These are phyloP conservation scores for Tetraneura akinire DNA, from an alignment of 1,140 invertebrate species.

Conservation along the genomic window DNA sequence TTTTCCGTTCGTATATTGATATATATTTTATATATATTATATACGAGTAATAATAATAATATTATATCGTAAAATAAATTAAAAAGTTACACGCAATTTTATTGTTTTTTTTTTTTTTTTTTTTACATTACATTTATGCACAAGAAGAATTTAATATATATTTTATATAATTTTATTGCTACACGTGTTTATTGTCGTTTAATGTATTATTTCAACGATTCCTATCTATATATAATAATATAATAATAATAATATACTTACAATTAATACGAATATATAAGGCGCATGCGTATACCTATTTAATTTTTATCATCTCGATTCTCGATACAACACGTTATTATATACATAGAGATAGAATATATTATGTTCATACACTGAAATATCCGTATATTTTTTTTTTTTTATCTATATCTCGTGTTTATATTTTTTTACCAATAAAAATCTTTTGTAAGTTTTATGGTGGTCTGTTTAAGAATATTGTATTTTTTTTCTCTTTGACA, in stretches of 20 bases:
- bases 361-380: neutral
- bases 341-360: neutral
- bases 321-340: slow-evolving; percentile 5
- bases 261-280: too few relatives aligned
- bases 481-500: neutral
- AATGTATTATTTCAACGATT: slow-evolving; percentile 41
- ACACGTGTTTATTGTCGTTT: slow-evolving; percentile 43
- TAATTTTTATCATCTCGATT: slow-evolving; percentile 31
- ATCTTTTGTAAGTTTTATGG: slow-evolving; percentile 17
- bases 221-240: neutral
- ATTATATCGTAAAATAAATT: slow-evolving; percentile 42
- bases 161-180: slow-evolving; percentile 38
- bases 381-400: too few relatives aligned
- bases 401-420: neutral
- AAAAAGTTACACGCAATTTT: slow-evolving; percentile 45
- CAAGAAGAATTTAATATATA: slow-evolving; percentile 24
- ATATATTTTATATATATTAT: too few relatives aligned
- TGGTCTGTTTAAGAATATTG: neutral
- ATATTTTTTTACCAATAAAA: slow-evolving; percentile 4
- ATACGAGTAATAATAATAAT: neutral
- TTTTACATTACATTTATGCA: neutral
- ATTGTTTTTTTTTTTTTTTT: slow-evolving; percentile 53
- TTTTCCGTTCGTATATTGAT: too few relatives aligned
- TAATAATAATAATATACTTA: too few relatives aligned
- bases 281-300: too few relatives aligned